Percentiles rank a stretch among this genome's conserved stretches.
phyloP scores from a whole-genome alignment of 53 echinoderm and acorn worm genomes.

The Apostichopus leukothele region DNA sequence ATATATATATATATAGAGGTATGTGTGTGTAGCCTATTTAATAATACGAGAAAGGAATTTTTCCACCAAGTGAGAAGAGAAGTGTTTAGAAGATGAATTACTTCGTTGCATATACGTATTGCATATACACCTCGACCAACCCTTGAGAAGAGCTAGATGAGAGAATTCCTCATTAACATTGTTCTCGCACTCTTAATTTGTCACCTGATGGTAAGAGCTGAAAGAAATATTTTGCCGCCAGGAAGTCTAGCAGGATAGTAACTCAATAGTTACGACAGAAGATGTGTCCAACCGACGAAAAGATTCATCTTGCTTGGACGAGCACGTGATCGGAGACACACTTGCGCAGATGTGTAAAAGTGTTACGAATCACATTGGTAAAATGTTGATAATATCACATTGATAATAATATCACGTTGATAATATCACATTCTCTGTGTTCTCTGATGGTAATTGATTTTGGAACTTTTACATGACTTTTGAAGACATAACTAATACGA shows the following conservation, averaged over 20 bases:
- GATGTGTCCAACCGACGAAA: constrained; percentile 9
- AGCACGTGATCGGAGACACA: not conserved
- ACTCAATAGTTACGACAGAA: not conserved
- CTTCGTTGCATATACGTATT: not conserved
- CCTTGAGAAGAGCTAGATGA: not conserved
- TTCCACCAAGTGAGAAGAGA: too few species aligned
- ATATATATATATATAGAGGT: too few species aligned
- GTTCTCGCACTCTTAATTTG: constrained; percentile 8
- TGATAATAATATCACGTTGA: too few species aligned
- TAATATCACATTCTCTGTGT: too few species aligned
- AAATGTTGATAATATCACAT: too few species aligned
- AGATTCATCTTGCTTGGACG: not conserved
- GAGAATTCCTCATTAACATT: constrained; percentile 37
- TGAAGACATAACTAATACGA: too few species aligned
- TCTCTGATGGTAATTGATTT: too few species aligned
- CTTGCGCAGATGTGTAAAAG: too few species aligned
- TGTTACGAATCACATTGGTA: too few species aligned
- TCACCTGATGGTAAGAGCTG: not conserved
- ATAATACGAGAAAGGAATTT: too few species aligned
- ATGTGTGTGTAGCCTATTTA: too few species aligned
- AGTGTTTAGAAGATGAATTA: not conserved
- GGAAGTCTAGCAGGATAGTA: constrained; percentile 19
- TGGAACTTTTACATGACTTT: too few species aligned
- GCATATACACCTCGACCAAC: not conserved
- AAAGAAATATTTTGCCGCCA: constrained; percentile 15